Conservation (phyloP, 1,140 invertebrate genomes). For the Cydia pomonella region DNA sequence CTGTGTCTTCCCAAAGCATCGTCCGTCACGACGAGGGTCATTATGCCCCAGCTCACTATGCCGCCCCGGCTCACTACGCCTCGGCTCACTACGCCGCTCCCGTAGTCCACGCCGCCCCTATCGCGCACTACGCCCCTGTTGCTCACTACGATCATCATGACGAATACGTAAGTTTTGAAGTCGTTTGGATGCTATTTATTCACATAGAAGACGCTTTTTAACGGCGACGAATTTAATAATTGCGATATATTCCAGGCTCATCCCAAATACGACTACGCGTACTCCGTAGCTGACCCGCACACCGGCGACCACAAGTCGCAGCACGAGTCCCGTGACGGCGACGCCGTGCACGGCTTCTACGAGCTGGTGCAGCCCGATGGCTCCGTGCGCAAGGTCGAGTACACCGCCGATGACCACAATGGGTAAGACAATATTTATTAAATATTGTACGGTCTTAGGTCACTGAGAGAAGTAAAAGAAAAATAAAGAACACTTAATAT, state of each 20-base stretch:
- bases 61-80: conserved; percentile 34
- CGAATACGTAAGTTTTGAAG: conserved; percentile 53
- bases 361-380: conserved; percentile 73
- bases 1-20: conserved; percentile 72
- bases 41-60: conserved; percentile 36
- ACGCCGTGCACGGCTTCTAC: conserved; percentile 68
- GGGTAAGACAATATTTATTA: conserved; percentile 46
- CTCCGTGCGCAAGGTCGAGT: conserved; percentile 71
- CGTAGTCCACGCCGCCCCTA: conserved; percentile 40
- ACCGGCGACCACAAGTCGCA: conserved; percentile 64
- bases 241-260: conserved; percentile 48
- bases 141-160: conserved; percentile 53
- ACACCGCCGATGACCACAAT: conserved; percentile 67
- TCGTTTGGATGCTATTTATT: neutral
- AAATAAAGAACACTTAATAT: too few relatives aligned
- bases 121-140: conserved; percentile 37
- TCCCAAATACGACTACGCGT: conserved; percentile 77
- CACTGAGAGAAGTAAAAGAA: too few relatives aligned
- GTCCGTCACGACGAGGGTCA: conserved; percentile 61
- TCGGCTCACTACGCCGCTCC: conserved; percentile 50
- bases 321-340: conserved; percentile 63
- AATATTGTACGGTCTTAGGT: too few relatives aligned
- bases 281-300: conserved; percentile 78
- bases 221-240: neutral
- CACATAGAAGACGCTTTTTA: neutral